Evolutionary conservation across 2,113 vertebrate genomes (phyloP).

Genomic region (Meles meles): DNA sequence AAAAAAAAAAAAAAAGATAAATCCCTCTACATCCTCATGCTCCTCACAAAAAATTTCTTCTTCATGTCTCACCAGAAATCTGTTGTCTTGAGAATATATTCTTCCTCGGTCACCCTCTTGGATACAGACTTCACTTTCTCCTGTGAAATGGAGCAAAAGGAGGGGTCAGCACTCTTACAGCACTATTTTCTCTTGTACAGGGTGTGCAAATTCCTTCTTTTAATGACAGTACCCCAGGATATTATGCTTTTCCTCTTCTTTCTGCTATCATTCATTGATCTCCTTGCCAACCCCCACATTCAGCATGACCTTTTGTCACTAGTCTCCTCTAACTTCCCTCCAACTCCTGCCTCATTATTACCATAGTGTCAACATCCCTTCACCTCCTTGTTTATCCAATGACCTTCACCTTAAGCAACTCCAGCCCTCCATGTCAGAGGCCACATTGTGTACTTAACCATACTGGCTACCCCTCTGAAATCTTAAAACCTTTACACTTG

Average conservation of each 20-base stretch:
- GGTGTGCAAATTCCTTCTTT: background rate
- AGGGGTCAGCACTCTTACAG: background rate
- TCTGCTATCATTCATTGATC: accelerated
- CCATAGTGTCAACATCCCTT: background rate
- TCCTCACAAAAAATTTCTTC: background rate
- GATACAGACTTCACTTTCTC: background rate
- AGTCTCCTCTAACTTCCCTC: background rate
- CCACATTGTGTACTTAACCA: background rate
- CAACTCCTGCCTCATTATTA: background rate
- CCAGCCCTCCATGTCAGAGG: background rate
- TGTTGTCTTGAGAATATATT: background rate
- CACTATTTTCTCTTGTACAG: background rate
- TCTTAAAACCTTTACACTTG: background rate
- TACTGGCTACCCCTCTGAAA: background rate
- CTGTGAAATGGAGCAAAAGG: background rate
- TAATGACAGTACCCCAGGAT: background rate
- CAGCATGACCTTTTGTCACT: background rate
- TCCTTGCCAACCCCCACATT: background rate
- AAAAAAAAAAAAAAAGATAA: background rate
- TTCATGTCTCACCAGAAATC: background rate
- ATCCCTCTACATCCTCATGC: background rate
- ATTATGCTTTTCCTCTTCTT: background rate
- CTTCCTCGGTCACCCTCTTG: background rate
- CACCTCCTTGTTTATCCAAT: background rate
- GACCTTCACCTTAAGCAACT: background rate